Base-by-base conservation (phyloP, 2,797 vertebrate species). In the Gambelia wislizenii region DNA sequence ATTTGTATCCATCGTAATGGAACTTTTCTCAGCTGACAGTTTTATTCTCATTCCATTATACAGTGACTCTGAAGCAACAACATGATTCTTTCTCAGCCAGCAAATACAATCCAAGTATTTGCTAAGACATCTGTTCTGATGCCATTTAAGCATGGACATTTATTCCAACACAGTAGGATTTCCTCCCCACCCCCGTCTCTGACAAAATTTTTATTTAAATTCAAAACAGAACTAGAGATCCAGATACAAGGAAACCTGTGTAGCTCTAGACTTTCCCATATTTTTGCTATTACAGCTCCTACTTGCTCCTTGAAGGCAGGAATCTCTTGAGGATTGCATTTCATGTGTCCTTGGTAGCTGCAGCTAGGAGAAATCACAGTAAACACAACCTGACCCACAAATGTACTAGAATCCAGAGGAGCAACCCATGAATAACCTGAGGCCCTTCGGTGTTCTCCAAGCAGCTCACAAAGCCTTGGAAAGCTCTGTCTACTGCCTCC, bases 61-160 rank as follows among this genome's bases (percentile, higher is more conserved):
- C 42, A 42, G 10, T 14, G n/a, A 59, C 85, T 33, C 49, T 83
- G 49, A 84, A 56, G 20, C 13, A 90, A 79, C 74, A 13, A 25
- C 84, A 61, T 74, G 25, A 30, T 1, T 89, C 2, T 52, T 52
- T 93, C 91, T 90, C 76, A 91, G 69, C 86, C 87, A 18, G 1
- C 85, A 89, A 70, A 6, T 14, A 76, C 89, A 85, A 91, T 84
- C 67, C 91, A 80, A 91, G 49, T 18, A 83, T 56, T 59, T 87
- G 52, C 6, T 3, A 42, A 74, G 39, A 74, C 52, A 92, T 90
- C 0, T 87, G 47, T 89, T 86, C 18, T 54, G 12, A 89, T 22
- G 54, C 4, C 86, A 79, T 13, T 59, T 59, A 76, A 59, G 16
- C 20, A 61, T 39, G 69, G 42, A 44, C 2, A 87, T 78, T 86